A percentile compares a stretch with the other conserved stretches of the same genome.
phyloP scores from a whole-genome alignment of 2,113 vertebrate species.

The Megalops atlanticus region DNA sequence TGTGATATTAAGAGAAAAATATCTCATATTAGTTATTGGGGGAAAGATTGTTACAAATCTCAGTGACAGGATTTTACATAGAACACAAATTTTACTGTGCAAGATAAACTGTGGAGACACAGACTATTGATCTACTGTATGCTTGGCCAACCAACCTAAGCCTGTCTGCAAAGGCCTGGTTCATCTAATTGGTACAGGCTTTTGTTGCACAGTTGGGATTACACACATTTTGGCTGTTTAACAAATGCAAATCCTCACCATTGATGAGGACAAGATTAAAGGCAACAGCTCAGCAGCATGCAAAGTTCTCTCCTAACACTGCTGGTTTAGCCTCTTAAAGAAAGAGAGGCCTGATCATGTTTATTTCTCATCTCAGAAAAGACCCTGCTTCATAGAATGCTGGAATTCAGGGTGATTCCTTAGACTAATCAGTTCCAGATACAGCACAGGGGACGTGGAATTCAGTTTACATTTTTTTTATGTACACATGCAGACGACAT shows the following conservation, averaged over 20 bases:
- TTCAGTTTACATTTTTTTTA: not conserved
- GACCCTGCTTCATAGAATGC: not conserved
- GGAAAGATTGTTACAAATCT: not conserved
- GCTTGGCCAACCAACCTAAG: too few species aligned
- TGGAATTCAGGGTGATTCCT: not conserved
- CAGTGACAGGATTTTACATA: constrained; percentile 5
- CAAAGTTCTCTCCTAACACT: constrained; percentile 4
- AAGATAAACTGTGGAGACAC: not conserved
- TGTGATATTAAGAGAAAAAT: not conserved
- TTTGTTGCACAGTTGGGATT: constrained; percentile 30
- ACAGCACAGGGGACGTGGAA: too few species aligned
- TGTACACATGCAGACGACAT: too few species aligned
- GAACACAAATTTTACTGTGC: not conserved
- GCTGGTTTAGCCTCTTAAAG: constrained; percentile 20
- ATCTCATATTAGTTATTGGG: constrained; percentile 7
- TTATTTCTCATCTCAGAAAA: not conserved
- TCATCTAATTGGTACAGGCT: constrained; percentile 30
- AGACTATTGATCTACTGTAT: constrained; percentile 11
- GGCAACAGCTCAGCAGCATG: constrained; percentile 1
- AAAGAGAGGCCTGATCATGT: not conserved
- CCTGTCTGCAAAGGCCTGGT: constrained; percentile 26
- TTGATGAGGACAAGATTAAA: constrained; percentile 27
- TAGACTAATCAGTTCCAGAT: not conserved
- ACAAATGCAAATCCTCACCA: constrained; percentile 36
- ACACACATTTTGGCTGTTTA: constrained; percentile 31